These are phyloP conservation scores for Spea multiplicata DNA, from an alignment of 2,113 vertebrate genomes.

Conservation along the genomic window DNA sequence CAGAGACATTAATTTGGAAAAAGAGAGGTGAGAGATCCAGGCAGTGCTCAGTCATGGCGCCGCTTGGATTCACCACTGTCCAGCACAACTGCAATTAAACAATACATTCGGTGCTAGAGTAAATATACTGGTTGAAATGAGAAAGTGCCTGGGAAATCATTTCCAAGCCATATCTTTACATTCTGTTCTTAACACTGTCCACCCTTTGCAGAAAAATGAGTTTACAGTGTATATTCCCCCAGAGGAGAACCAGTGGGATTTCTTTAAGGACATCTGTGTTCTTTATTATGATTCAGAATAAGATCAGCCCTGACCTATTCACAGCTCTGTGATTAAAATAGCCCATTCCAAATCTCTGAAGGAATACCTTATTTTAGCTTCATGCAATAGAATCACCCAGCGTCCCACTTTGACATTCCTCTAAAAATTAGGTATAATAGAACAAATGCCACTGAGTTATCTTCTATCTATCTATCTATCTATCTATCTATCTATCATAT, in stretches of 20 bases:
- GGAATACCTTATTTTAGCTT: slow-evolving; percentile 34
- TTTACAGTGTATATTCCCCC: slow-evolving; percentile 27
- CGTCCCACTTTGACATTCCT: slow-evolving; percentile 5
- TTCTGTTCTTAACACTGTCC: slow-evolving; percentile 24
- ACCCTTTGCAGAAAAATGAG: slow-evolving; percentile 31
- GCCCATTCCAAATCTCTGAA: slow-evolving; percentile 20
- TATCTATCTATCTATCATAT: too few species aligned
- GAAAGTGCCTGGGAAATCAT: too few species aligned
- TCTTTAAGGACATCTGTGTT: slow-evolving; percentile 40
- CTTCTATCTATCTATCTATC: too few species aligned
- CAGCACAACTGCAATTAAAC: too few species aligned
- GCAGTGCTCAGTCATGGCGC: too few species aligned
- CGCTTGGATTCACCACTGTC: too few species aligned
- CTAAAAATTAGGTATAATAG: slow-evolving; percentile 2
- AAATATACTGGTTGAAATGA: too few species aligned
- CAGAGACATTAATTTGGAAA: too few species aligned
- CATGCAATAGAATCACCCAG: slow-evolving; percentile 20
- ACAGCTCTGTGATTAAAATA: slow-evolving; percentile 45
- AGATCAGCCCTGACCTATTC: slow-evolving; percentile 39
- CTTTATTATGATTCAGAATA: slow-evolving; percentile 40
- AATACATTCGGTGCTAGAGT: too few species aligned
- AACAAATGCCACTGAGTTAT: too few species aligned
- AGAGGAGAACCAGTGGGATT: slow-evolving; percentile 31
- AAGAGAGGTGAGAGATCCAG: too few species aligned
- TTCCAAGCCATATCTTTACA: neutral